Percentiles rank a stretch among this genome's conserved stretches.
Evolutionary conservation across 2,888 invertebrate genomes (phyloP).

Genomic region (Chrysolina haemoptera): DNA sequence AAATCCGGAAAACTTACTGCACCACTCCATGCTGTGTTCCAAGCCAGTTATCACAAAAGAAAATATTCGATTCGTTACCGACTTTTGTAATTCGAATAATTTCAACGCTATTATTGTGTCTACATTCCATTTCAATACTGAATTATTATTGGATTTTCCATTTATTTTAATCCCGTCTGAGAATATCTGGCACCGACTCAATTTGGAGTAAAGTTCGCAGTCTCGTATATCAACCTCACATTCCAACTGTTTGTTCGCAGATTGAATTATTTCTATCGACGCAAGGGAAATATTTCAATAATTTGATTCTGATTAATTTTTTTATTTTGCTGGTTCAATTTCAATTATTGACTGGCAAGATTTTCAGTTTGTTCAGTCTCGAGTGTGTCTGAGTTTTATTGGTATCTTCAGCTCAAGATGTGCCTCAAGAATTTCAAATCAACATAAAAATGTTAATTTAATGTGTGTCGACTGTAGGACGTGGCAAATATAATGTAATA

Average conservation of each 20-base stretch:
- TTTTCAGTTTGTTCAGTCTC: background rate
- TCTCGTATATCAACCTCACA: background rate
- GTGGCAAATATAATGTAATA: too few relatives aligned
- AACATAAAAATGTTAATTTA: too few relatives aligned
- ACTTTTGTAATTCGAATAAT: background rate
- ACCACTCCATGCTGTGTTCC: background rate
- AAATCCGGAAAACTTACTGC: too few relatives aligned
- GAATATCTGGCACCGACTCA: slow-evolving; percentile 20
- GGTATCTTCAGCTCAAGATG: too few relatives aligned
- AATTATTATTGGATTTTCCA: slow-evolving; percentile 11
- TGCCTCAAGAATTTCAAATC: too few relatives aligned
- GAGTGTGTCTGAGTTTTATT: too few relatives aligned
- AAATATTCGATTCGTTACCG: background rate
- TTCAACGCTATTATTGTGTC: background rate
- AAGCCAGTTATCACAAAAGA: background rate
- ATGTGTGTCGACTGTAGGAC: too few relatives aligned
- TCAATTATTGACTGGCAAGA: background rate
- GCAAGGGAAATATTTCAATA: background rate
- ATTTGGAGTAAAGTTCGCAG: background rate
- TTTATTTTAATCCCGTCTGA: slow-evolving; percentile 15
- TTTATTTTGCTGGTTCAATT: background rate
- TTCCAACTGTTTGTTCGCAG: slow-evolving; percentile 7
- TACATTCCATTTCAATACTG: background rate
- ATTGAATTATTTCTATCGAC: background rate
- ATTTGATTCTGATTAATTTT: background rate